Conservation (phyloP, 2,113 vertebrate species). For the Gymnogyps californianus region DNA sequence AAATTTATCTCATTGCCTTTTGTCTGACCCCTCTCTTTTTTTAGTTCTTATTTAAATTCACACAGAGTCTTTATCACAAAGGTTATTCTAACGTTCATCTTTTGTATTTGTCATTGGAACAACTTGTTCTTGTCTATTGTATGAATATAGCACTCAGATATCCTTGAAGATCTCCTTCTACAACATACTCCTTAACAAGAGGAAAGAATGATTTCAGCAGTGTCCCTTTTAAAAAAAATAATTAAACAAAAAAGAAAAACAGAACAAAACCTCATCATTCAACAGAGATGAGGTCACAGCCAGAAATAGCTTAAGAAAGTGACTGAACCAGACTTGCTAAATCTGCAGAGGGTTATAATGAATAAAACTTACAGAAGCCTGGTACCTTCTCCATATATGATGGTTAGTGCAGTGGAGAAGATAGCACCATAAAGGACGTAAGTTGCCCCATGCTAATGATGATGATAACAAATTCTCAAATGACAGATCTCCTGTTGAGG, state of each 20-base stretch:
- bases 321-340: neutral
- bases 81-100: constrained; percentile 44
- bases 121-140: constrained; percentile 46
- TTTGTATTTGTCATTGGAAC: constrained; percentile 57
- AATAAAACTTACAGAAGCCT: neutral
- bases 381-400: neutral
- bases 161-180: constrained; percentile 50
- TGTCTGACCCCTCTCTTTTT: neutral
- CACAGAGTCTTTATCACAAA: constrained; percentile 29
- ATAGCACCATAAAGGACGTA: neutral
- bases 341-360: neutral
- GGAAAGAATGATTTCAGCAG: neutral
- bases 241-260: neutral
- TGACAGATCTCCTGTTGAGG: neutral
- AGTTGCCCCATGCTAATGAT: neutral
- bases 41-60: constrained; percentile 53
- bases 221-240: neutral
- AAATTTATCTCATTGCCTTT: constrained; percentile 27
- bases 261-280: neutral
- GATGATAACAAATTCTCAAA: neutral
- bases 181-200: neutral
- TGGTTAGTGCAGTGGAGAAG: neutral
- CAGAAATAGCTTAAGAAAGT: neutral
- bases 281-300: neutral
- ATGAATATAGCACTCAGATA: constrained; percentile 9